These are phyloP conservation scores for Gymnoscopelus microlampas DNA, from an alignment of 2,797 vertebrate genomes.

Conservation along the genomic window DNA sequence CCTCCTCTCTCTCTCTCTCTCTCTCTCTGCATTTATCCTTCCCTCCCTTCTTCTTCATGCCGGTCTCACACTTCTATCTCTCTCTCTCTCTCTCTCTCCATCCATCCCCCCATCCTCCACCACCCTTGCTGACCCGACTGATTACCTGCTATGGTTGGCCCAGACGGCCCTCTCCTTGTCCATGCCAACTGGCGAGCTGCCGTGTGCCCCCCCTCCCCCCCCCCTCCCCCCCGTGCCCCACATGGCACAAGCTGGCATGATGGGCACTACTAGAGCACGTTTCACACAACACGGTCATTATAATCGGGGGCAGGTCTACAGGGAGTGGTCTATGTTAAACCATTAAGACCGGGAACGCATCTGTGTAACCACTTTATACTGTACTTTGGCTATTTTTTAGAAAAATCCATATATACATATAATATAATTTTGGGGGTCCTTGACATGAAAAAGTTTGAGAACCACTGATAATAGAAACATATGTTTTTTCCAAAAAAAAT, in stretches of 20 bases:
- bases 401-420: too few species aligned
- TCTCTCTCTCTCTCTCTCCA: not conserved
- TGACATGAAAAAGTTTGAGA: too few species aligned
- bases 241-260: conserved; percentile 48
- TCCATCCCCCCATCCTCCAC: not conserved
- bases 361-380: too few species aligned
- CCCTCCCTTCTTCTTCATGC: too few species aligned
- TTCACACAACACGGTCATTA: conserved; percentile 58
- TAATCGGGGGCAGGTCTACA: conserved; percentile 38
- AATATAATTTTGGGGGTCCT: too few species aligned
- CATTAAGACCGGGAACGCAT: too few species aligned
- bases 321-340: conserved; percentile 53
- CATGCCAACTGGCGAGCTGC: conserved; percentile 55
- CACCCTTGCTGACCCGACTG: conserved; percentile 32
- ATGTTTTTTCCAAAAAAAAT: too few species aligned
- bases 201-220: not conserved
- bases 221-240: conserved; percentile 23
- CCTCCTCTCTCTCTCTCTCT: conserved; percentile 14
- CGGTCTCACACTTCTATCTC: not conserved
- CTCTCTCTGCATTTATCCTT: not conserved
- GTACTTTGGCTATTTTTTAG: too few species aligned
- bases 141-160: conserved; percentile 36
- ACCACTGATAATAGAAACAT: too few species aligned
- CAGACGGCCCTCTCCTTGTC: conserved; percentile 27
- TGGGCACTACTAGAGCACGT: conserved; percentile 17